Conservation (phyloP, 2,797 vertebrate species). For the Fundulus diaphanus region DNA sequence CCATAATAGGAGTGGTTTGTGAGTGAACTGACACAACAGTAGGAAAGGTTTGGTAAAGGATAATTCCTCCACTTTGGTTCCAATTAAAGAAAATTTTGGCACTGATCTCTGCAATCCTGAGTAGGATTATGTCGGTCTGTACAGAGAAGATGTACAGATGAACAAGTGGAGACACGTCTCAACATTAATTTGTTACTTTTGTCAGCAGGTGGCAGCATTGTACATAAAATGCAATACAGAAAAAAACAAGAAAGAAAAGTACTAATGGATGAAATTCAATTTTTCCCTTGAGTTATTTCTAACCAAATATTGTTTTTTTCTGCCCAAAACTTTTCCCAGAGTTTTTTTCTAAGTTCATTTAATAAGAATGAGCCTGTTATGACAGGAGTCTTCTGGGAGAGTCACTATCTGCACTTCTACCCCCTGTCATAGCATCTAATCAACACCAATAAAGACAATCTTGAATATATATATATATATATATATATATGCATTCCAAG, state of each 20-base stretch:
- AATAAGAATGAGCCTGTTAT: slow-evolving; percentile 55
- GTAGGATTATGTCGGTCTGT: neutral
- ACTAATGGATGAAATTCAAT: slow-evolving; percentile 60
- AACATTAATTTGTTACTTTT: neutral
- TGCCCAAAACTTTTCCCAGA: neutral
- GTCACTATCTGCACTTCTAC: slow-evolving; percentile 27
- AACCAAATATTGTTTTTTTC: slow-evolving; percentile 29
- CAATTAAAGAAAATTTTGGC: neutral
- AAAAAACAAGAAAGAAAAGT: slow-evolving; percentile 40
- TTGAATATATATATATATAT: slow-evolving; percentile 8
- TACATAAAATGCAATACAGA: slow-evolving; percentile 53
- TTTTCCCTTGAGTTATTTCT: slow-evolving; percentile 77
- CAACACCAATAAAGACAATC: slow-evolving; percentile 30
- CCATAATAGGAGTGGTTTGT: neutral
- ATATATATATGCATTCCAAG: too few relatives aligned
- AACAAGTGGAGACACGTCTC: neutral
- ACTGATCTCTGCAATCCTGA: neutral
- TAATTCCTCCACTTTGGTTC: neutral
- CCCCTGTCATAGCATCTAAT: slow-evolving; percentile 36
- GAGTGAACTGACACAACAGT: neutral
- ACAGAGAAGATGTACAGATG: neutral
- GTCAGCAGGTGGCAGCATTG: slow-evolving; percentile 80
- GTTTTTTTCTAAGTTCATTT: slow-evolving; percentile 13
- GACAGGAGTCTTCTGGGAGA: slow-evolving; percentile 54
- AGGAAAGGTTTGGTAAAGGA: neutral